Percentiles rank a stretch among this genome's conserved stretches.
Evolutionary conservation across 2,113 vertebrate genomes (phyloP).

Genomic region (Hemiprocne comata): DNA sequence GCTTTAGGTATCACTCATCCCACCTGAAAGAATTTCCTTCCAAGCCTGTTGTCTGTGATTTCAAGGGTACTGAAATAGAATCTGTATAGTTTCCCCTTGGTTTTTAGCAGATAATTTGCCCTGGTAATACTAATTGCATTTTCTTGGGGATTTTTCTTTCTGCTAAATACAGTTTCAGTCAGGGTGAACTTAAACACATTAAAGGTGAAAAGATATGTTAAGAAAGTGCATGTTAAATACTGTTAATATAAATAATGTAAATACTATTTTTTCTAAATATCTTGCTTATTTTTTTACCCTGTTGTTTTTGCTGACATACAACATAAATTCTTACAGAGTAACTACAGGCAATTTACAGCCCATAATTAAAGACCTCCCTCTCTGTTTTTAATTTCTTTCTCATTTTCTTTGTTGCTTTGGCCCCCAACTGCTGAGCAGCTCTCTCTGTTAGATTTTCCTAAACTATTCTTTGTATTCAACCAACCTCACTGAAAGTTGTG

Average conservation of each 20-base stretch:
- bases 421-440: background rate
- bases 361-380: background rate
- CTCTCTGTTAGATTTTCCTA: background rate
- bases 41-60: background rate
- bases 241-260: background rate
- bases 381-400: background rate
- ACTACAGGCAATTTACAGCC: background rate
- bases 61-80: background rate
- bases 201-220: background rate
- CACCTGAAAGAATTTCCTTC: background rate
- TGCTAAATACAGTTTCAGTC: background rate
- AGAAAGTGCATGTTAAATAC: background rate
- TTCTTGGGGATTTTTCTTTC: background rate
- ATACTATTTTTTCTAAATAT: background rate
- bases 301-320: background rate
- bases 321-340: background rate
- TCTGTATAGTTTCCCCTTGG: background rate
- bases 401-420: background rate
- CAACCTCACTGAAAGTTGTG: background rate
- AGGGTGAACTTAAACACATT: background rate
- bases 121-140: background rate
- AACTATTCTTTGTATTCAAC: background rate
- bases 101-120: background rate
- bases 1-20: background rate
- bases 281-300: background rate